Evolutionary conservation across 2,113 vertebrate species (phyloP).

Genomic region (Ceyx melanurus): DNA sequence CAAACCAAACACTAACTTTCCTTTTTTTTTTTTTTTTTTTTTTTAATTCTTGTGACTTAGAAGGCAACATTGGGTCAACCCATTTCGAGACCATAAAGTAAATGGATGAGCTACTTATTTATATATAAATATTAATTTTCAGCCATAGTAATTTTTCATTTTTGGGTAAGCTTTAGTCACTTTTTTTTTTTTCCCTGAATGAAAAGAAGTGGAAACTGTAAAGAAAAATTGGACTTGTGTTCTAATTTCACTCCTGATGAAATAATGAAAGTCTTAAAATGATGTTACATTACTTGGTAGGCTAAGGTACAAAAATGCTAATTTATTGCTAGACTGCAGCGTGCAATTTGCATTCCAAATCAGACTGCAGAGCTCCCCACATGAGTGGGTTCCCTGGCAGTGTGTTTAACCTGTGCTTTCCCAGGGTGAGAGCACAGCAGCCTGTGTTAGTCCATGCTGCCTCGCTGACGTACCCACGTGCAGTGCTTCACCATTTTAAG

Average conservation of each 20-base stretch:
- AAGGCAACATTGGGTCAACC: not conserved
- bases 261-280: not conserved
- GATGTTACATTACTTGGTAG: constrained; percentile 20
- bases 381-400: constrained; percentile 23
- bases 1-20: not conserved
- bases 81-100: not conserved
- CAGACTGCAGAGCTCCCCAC: constrained; percentile 66
- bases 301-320: constrained; percentile 68
- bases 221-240: not conserved
- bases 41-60: not conserved
- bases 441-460: not conserved
- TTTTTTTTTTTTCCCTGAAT: not conserved
- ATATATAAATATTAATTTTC: not conserved
- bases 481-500: not conserved
- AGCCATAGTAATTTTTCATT: not conserved
- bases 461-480: not conserved
- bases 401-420: constrained; percentile 55
- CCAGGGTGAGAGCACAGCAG: not conserved
- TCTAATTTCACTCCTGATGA: not conserved
- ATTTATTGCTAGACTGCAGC: constrained; percentile 74
- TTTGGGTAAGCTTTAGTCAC: not conserved
- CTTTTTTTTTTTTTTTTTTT: no score
- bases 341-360: constrained; percentile 78
- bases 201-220: not conserved
- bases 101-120: not conserved